Percentiles rank a stretch among this genome's conserved stretches.
Evolutionary conservation across 1,140 invertebrate species (phyloP).

Genomic region (Lordiphosa mommai): DNA sequence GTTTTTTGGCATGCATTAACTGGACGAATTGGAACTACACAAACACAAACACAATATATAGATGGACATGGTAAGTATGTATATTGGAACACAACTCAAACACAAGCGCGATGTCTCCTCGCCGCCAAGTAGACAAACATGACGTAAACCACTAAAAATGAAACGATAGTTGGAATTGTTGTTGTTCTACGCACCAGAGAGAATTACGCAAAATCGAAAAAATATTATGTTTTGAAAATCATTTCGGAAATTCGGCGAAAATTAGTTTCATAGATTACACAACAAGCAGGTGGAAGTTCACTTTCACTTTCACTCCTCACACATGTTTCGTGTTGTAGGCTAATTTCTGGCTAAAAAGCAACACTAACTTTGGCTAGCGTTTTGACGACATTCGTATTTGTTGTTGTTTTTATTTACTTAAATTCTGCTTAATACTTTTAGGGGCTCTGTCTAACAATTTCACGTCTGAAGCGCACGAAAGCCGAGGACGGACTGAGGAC

Average conservation of each 20-base stretch:
- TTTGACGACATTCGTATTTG: constrained; percentile 12
- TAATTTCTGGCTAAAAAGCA: constrained; percentile 26
- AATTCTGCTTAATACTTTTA: neutral
- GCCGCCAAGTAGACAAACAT: constrained; percentile 56
- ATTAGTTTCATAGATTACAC: constrained; percentile 34
- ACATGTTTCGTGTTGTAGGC: constrained; percentile 8
- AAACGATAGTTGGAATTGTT: constrained; percentile 42
- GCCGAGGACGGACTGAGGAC: constrained; percentile 66
- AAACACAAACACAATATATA: constrained; percentile 17
- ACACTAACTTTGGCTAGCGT: constrained; percentile 22
- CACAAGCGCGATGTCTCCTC: constrained; percentile 39
- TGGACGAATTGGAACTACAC: constrained; percentile 28
- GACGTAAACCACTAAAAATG: constrained; percentile 73
- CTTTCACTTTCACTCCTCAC: constrained; percentile 15
- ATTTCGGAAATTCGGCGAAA: neutral
- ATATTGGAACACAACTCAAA: constrained; percentile 32
- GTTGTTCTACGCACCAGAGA: constrained; percentile 6
- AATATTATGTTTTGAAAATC: neutral
- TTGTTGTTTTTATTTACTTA: constrained; percentile 5
- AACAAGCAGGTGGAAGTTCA: constrained; percentile 23
- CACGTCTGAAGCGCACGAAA: constrained; percentile 63
- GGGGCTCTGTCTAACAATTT: constrained; percentile 5
- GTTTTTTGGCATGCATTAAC: constrained; percentile 25
- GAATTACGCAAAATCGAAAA: no score
- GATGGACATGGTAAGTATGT: constrained; percentile 15